Evolutionary conservation across 2,888 invertebrate species (phyloP).

Genomic region (Clostera curtula): DNA sequence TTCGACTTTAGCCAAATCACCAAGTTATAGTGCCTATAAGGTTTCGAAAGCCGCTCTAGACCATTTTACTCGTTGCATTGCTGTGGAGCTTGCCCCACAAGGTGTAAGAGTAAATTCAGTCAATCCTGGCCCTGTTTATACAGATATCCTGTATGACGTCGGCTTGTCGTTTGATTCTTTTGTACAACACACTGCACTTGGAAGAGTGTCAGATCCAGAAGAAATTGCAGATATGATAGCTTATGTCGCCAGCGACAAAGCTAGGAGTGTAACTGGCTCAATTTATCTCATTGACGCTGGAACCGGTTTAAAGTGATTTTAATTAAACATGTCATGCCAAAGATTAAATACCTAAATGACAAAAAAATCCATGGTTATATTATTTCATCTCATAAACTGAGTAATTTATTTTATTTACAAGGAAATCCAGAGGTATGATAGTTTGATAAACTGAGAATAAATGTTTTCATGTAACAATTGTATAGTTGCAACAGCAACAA

Average conservation of each 20-base stretch:
- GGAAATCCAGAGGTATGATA: too few species aligned
- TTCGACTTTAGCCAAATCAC: slow-evolving; percentile 39
- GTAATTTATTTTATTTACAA: too few species aligned
- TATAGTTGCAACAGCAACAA: too few species aligned
- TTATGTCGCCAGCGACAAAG: slow-evolving; percentile 22
- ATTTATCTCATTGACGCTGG: slow-evolving; percentile 17
- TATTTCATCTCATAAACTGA: not conserved
- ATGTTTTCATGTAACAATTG: too few species aligned
- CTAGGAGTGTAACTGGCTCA: slow-evolving; percentile 16
- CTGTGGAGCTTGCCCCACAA: slow-evolving; percentile 80
- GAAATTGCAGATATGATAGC: slow-evolving; percentile 18
- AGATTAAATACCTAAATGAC: too few species aligned
- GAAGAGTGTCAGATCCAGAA: slow-evolving; percentile 4
- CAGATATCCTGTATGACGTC: too few species aligned
- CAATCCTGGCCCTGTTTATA: slow-evolving; percentile 27
- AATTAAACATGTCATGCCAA: not conserved
- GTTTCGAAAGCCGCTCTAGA: slow-evolving; percentile 32
- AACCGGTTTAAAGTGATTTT: not conserved
- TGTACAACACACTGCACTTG: not conserved
- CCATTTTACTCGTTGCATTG: slow-evolving; percentile 29
- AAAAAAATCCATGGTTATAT: not conserved
- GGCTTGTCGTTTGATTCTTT: slow-evolving; percentile 2
- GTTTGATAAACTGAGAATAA: too few species aligned
- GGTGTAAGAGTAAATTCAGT: slow-evolving; percentile 78
- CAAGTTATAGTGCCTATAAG: slow-evolving; percentile 59